Evolutionary conservation across 2,888 invertebrate species (phyloP).

Genomic region (Zygothrica quintamaculata): DNA sequence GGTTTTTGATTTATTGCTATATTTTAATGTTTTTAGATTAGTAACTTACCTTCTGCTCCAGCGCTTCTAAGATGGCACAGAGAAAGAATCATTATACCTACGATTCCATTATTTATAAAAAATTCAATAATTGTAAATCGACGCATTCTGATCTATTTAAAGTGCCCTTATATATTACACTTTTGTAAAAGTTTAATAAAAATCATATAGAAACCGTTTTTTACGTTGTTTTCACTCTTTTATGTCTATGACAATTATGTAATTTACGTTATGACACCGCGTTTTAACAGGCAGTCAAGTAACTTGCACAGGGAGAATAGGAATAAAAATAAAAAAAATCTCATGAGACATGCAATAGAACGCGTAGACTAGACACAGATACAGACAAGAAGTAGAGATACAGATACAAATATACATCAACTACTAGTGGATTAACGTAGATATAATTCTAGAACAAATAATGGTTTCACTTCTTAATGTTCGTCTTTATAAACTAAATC

Average conservation of each 20-base stretch:
- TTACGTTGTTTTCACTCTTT: background rate
- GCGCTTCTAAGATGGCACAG: background rate
- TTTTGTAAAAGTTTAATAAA: too few species aligned
- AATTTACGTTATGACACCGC: slow-evolving; percentile 28
- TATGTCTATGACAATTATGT: slow-evolving; percentile 16
- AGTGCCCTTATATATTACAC: too few species aligned
- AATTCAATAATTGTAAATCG: background rate
- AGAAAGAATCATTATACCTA: slow-evolving; percentile 1
- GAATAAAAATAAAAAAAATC: slow-evolving; percentile 13
- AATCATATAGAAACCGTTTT: too few species aligned
- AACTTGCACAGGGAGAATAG: slow-evolving; percentile 12
- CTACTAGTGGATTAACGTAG: slow-evolving; percentile 28
- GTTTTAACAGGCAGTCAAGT: slow-evolving; percentile 27
- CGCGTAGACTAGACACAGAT: slow-evolving; percentile 8
- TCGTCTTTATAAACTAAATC: slow-evolving; percentile 15
- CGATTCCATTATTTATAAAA: background rate
- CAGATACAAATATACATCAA: slow-evolving; percentile 19
- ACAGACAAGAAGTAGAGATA: slow-evolving; percentile 22
- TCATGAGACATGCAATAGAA: slow-evolving; percentile 12
- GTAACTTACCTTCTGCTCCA: slow-evolving; percentile 22
- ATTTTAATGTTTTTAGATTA: too few species aligned
- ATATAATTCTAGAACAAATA: slow-evolving; percentile 42
- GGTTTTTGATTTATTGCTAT: too few species aligned
- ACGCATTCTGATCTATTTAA: slow-evolving; percentile 5
- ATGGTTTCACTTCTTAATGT: slow-evolving; percentile 12